These are phyloP conservation scores for Eudiplozoon nipponicum DNA, from an alignment of 2,888 invertebrate species.

Conservation along the genomic window DNA sequence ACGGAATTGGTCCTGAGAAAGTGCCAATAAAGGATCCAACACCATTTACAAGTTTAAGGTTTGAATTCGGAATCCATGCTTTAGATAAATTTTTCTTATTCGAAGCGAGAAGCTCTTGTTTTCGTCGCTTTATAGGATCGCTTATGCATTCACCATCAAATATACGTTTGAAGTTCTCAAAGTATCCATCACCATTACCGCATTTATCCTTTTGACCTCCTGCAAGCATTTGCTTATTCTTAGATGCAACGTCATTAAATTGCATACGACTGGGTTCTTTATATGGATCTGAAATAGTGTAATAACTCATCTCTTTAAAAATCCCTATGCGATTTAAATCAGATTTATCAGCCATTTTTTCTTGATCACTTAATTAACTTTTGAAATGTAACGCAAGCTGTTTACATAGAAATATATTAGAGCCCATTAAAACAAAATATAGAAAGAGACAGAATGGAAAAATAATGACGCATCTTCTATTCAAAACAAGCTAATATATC, in stretches of 20 bases:
- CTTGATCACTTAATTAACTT: too few species aligned
- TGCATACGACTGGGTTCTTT: conserved; percentile 19
- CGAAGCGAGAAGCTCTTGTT: conserved; percentile 22
- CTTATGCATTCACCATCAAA: conserved; percentile 25
- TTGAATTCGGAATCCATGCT: conserved; percentile 25
- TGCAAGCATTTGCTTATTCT: conserved; percentile 26
- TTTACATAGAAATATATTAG: too few species aligned
- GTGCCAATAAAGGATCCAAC: conserved; percentile 26
- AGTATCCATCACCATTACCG: conserved; percentile 25
- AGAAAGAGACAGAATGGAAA: too few species aligned
- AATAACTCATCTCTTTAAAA: conserved; percentile 27
- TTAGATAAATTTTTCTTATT: conserved; percentile 24
- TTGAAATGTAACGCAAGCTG: too few species aligned
- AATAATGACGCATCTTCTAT: too few species aligned
- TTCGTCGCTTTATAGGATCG: conserved; percentile 24
- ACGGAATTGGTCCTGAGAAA: conserved; percentile 21
- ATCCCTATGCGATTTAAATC: conserved; percentile 28
- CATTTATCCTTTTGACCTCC: conserved; percentile 23
- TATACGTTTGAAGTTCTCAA: conserved; percentile 23
- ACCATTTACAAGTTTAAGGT: conserved; percentile 23
- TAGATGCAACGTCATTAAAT: conserved; percentile 24
- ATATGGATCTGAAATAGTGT: conserved; percentile 25
- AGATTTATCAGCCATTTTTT: conserved; percentile 19
- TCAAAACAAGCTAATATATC: too few species aligned
- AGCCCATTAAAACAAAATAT: too few species aligned